Base-by-base conservation (phyloP, 2,888 invertebrate species). In the Archaeoteleia sp. region DNA sequence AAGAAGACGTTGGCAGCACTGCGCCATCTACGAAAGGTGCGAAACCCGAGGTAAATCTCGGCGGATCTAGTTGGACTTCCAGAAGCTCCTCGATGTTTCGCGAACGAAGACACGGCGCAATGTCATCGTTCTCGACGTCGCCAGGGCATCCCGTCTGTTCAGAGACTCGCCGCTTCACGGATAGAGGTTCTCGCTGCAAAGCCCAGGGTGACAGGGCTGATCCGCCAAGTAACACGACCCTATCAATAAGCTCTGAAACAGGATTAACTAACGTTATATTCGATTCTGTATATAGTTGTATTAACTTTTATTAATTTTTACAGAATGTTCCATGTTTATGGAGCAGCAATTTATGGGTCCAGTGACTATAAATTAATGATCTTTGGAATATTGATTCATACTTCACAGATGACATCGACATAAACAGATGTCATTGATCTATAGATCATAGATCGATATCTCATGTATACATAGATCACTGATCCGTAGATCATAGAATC, bases 1-100 rank as follows among this genome's bases (percentile, higher is more conserved):
- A 73, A 48, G 75, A 71, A 17, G 82, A 73, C 20, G 75, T 71
- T 0, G 85, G 89, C 73, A 95, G 89, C 69, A 95, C 93, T 15
- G 94, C 94, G 74, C 96, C 96, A 85, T 97, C 97, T 74, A 96
- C 91, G 83, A 96, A 96, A 1, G 97, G 97, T n/a, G 96, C 97
- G 83, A 96, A 97, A 13, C 95, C 95, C 25, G 94, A 92, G 49
- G 96, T 89, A 85, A 95, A 95, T 75, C 91, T 87, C 4, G 96
- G 96, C 23, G 93, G 91, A 78, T 94, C 93, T 51, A 95, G 88
- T 75, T 90, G 88, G 34, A 95, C 91, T 29, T 91, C 88, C 55
- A 95, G 88, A 58, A 95, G 87, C 72, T 93, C 92, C 12, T 90
- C 87, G 14, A 95, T 88, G n/a, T 91, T 90, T 77, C 93, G 93